Base-by-base conservation (phyloP, 2,113 vertebrate genomes). In the Trinectes maculatus region DNA sequence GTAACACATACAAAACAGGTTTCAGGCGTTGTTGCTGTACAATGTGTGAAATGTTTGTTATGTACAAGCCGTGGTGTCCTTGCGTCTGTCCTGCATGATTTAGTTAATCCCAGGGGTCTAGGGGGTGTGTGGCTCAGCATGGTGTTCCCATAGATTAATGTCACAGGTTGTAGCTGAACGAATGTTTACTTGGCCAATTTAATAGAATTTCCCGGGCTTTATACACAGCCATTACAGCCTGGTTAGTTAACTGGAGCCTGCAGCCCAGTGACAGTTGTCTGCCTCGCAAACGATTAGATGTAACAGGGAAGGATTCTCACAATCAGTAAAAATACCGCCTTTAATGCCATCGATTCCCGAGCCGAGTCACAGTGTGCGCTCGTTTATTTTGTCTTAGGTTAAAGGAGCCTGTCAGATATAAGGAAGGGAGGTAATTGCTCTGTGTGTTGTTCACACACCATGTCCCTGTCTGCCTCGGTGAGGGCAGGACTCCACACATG, bases 121-220 rank as follows among this genome's bases (percentile, higher is more conserved):
- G 53, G 25, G 9, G 10, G 65, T 60, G 61, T 66, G 19, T n/a
- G n/a, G 18, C 66, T 71, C 47, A 40, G 54, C 39, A 9, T 34
- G 40, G 16, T 55, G 37, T 54, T 77, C 8, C 11, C 25, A 28
- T 46, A 73, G 66, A 83, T 79, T 79, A 78, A 87, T 82, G 74
- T 85, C 60, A 76, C 64, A 79, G 60, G 67, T 83, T 83, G 69
- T 73, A 85, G 74, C 70, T 58, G 70, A 77, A 53, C 55, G 66
- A 74, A 77, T 82, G 65, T 87, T 86, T 85, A 85, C 71, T 75
- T 81, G 75, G 36, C 71, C 69, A 48, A 11, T 81, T 77, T 82
- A 88, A 88, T 84, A 82, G 66, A 86, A 82, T 85, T 81, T 24
- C 56, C 68, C 65, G 53, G 59, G 69, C 76, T 77, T 65, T 67